phyloP scores from a whole-genome alignment of 2,797 vertebrate species.

The Artibeus jamaicensis region DNA sequence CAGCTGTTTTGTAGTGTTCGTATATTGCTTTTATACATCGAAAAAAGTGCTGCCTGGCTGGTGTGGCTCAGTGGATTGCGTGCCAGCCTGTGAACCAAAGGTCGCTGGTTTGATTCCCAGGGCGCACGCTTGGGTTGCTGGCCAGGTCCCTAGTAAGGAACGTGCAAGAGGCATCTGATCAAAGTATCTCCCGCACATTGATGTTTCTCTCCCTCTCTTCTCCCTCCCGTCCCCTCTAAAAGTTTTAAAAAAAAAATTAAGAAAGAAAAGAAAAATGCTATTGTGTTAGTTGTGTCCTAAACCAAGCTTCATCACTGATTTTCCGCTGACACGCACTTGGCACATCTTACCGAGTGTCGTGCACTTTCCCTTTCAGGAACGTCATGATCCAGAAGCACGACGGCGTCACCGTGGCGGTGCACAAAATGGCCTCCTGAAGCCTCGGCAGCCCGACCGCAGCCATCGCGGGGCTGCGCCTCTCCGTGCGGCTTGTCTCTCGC shows the following conservation, averaged over 20 bases:
- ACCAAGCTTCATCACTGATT: not conserved
- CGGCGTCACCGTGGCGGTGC: conserved; percentile 93
- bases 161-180: too few relatives aligned
- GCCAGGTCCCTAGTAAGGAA: too few relatives aligned
- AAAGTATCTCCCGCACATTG: too few relatives aligned
- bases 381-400: conserved; percentile 96
- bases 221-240: too few relatives aligned
- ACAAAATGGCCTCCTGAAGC: conserved; percentile 92
- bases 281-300: not conserved
- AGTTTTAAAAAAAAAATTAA: too few relatives aligned
- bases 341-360: not conserved
- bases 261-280: not conserved
- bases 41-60: not conserved
- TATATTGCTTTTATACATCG: not conserved
- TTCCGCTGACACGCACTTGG: not conserved
- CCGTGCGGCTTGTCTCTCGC: not conserved
- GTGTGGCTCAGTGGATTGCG: too few relatives aligned
- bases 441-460: not conserved
- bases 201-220: too few relatives aligned
- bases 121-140: too few relatives aligned
- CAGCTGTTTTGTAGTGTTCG: not conserved
- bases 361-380: conserved; percentile 84
- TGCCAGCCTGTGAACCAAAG: too few relatives aligned
- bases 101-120: too few relatives aligned
- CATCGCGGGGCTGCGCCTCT: accelerated